These are phyloP conservation scores for Cyclargus thomasi DNA, from an alignment of 1,140 invertebrate species.

Conservation along the genomic window DNA sequence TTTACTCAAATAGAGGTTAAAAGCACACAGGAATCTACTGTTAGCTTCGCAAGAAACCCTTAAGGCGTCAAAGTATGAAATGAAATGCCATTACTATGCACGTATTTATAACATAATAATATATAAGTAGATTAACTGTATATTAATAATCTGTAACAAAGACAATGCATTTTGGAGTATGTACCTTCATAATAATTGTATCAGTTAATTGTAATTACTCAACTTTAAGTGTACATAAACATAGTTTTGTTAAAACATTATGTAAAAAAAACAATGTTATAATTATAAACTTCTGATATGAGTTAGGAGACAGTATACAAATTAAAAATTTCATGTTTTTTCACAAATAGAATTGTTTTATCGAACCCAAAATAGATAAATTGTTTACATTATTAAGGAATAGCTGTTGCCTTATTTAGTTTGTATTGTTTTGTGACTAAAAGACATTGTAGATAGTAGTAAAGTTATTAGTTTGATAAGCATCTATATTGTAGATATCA, in stretches of 20 bases:
- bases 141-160: neutral
- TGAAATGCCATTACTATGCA: neutral
- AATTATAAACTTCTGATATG: neutral
- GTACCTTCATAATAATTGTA: neutral
- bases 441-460: conserved; percentile 69
- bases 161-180: neutral
- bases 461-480: conserved; percentile 65
- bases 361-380: conserved; percentile 42
- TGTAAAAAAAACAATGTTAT: conserved; percentile 10
- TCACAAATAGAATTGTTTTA: conserved; percentile 28
- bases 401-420: conserved; percentile 75
- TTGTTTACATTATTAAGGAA: conserved; percentile 63
- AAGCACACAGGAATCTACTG: neutral
- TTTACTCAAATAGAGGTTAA: neutral
- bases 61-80: neutral
- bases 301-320: neutral
- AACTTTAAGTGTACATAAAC: conserved; percentile 8
- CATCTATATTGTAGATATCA: conserved; percentile 71
- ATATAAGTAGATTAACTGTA: neutral
- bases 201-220: conserved; percentile 5
- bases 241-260: conserved; percentile 6
- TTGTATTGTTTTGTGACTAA: conserved; percentile 72
- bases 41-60: neutral
- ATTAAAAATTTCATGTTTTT: neutral
- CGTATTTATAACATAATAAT: neutral